Evolutionary conservation across 2,797 vertebrate species (phyloP), one percentile per base, ranked within the genome.

Genomic region (Sebastes oblongus): DNA sequence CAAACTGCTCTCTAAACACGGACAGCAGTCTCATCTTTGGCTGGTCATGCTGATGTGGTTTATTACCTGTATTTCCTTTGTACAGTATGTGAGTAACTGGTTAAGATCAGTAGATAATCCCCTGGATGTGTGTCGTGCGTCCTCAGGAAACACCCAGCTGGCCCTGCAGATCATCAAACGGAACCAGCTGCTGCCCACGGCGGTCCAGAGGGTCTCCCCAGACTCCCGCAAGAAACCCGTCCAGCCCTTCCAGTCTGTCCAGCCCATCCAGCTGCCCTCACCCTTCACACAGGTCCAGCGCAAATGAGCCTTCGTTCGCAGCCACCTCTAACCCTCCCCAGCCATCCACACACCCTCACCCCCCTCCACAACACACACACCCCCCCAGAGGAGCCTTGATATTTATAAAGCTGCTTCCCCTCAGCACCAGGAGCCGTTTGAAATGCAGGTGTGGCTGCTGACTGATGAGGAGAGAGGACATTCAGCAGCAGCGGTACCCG

Each of bases 81-180:
- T 14, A 16, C 0, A 22, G 25, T 25, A 3, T 29, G 62, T 39
- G 55, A 30, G 3, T 54, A 6, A 22, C 7, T 1, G 18, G 36
- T 52, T 32, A 20, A 69, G n/a, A 30, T 20, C 18, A 9, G 22
- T 1, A 56, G 32, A 6, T 78, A 50, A 78, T 22, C 4, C 4
- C 10, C 9, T 25, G 27, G 36, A 32, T 72, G 3, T 66, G 14
- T 84, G 0, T 55, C 1, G 0, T 60, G 16, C 60, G 9, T 78
- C 39, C 25, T 58, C 86, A 94, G 98, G 98, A 84, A 99, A 99
- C 91, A 98, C 98, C 0, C 98, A 98, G 92, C 95, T 99, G 92
- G 98, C 98, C n/a, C 90, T 99, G 86, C 98, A 99, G 96, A 99
- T 99, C 94, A 99, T 99, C 95, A 99, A 99, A 94, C 95, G 98